These are phyloP conservation scores for Hylaeus volcanicus DNA, from an alignment of 1,140 invertebrate genomes.

Conservation along the genomic window DNA sequence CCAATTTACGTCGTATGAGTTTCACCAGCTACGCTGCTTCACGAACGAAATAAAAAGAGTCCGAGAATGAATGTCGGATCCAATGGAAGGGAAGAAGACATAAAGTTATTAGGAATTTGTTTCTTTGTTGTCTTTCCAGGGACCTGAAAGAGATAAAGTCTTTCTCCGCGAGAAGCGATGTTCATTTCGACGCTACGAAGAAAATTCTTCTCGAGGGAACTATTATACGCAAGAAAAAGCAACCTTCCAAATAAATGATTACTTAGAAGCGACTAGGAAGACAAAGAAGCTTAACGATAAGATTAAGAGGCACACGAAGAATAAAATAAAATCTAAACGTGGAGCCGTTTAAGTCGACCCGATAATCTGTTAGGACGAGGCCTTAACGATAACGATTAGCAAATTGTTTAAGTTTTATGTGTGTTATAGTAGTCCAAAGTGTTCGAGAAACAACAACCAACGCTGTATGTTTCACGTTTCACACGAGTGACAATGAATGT, in stretches of 20 bases:
- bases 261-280: background rate
- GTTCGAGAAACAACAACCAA: too few species aligned
- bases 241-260: constrained; percentile 22
- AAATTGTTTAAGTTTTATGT: background rate
- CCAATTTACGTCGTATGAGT: constrained; percentile 76
- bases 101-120: background rate
- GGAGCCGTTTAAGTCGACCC: background rate
- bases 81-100: constrained; percentile 9
- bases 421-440: background rate
- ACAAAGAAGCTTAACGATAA: background rate
- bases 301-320: background rate
- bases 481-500: background rate
- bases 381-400: background rate
- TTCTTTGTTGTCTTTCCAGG: constrained; percentile 10
- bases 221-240: background rate
- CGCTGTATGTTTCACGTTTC: background rate
- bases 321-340: background rate
- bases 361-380: background rate
- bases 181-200: background rate
- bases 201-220: background rate
- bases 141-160: background rate
- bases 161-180: background rate
- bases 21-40: background rate
- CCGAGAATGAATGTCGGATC: background rate
- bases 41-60: background rate